Base-by-base conservation (phyloP, 1,140 invertebrate genomes). In the Bathynomus jamesi region DNA sequence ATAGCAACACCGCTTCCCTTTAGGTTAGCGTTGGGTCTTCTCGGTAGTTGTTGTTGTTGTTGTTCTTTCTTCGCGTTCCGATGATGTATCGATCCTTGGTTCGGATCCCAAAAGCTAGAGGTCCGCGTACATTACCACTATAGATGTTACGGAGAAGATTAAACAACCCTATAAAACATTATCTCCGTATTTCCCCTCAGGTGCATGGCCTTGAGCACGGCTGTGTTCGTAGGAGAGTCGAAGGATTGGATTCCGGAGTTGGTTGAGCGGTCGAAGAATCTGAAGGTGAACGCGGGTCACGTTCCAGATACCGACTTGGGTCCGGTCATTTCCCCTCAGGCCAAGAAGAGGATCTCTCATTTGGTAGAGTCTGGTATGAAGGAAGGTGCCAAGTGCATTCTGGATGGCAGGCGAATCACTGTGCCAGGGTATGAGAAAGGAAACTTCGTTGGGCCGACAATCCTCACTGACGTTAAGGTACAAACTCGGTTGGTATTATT, bases 141-240 rank as follows among this genome's bases (percentile, higher is more conserved):
- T n/a, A n/a, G n/a, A n/a, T n/a, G n/a, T n/a, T n/a, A n/a, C n/a
- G n/a, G n/a, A n/a, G n/a, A n/a, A n/a, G n/a, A n/a, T n/a, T n/a
- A n/a, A n/a, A n/a, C n/a, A n/a, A n/a, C n/a, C n/a, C n/a, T n/a
- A n/a, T n/a, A n/a, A n/a, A n/a, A n/a, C n/a, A n/a, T n/a, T n/a
- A n/a, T n/a, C n/a, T n/a, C n/a, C n/a, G n/a, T n/a, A n/a, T n/a
- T n/a, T n/a, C n/a, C n/a, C n/a, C 61, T 91, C 70, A 97, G 70
- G 28, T 99, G 98, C 79, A 99, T 99, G 98, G 98, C 98, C 2
- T 86, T 99, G 29, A 95, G 94, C 21, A 98, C 96, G 0, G 95
- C 93, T 7, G 89, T 99, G 2, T 96, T 99, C 83, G 97, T 99
- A 3, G 97, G 95, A 4, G 92, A 96, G 78, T 87, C 96, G 0